Base-by-base conservation (phyloP, 2,113 vertebrate genomes). In the Varanus komodoensis region DNA sequence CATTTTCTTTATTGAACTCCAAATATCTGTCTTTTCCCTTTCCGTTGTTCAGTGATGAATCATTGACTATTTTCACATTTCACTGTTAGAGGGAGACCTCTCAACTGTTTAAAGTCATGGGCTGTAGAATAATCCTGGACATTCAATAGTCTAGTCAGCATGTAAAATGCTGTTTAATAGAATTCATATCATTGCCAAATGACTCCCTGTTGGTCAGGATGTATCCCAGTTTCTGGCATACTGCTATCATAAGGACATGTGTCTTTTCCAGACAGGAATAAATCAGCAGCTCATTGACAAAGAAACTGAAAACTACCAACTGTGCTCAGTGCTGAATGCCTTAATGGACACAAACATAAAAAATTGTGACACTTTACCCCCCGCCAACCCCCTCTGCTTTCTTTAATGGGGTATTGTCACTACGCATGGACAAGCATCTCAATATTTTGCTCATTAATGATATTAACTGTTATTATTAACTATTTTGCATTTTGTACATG, bases 101-200 rank as follows among this genome's bases (percentile, higher is more conserved):
- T 87, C 32, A 78, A 78, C 54, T 34, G 32, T 67, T 64, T 84
- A 50, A 50, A 77, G 81, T 9, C 34, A 14, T 67, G 54, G 21
- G 50, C 54, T n/a, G 54, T 44, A 32, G 68, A 82, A 44, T 61
- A 74, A 84, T 84, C 44, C 54, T 77, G 71, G n/a, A n/a, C 25
- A 29, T 84, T 84, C 81, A 84, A 84, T 84, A 75, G 84, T 77
- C 32, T 34, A 84, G 54, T 84, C 57, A 84, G 71, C 54, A 89
- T 52, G 81, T 68, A 84, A 75, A 84, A 77, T 34, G 38, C 69
- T 67, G 11, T 61, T 50, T 64, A 64, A 77, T 67, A n/a, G 54
- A 75, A 75, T 64, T 44, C 54, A 89, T 19, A 77, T 77, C 69
- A 8, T 25, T 32, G 15, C 68, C 34, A 83, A 89, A 89, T 48